phyloP scores from a whole-genome alignment of 2,888 invertebrate species.

The Drosophila austrosaltans region DNA sequence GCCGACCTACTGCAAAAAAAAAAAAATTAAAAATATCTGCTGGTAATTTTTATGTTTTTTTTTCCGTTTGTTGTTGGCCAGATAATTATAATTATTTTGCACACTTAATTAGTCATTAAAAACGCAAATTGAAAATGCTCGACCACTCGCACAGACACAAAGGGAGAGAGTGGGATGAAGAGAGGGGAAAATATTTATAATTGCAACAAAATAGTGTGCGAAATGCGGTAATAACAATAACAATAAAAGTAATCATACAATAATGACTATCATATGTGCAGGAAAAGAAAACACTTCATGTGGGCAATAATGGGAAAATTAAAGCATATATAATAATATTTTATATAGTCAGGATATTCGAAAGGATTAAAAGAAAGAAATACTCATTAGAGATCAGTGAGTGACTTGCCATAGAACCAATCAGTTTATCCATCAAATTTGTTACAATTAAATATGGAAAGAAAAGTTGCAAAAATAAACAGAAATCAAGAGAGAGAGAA shows the following conservation, averaged over 20 bases:
- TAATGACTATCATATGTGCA: slow-evolving; percentile 70
- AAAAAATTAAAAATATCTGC: slow-evolving; percentile 13
- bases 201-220: slow-evolving; percentile 56
- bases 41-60: neutral
- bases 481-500: no score
- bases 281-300: slow-evolving; percentile 6
- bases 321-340: neutral
- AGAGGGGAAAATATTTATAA: slow-evolving; percentile 57
- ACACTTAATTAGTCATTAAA: slow-evolving; percentile 80
- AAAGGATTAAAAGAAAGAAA: no score
- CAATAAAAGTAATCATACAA: slow-evolving; percentile 59
- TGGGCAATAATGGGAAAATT: slow-evolving; percentile 6
- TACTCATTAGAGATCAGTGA: no score
- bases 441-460: no score
- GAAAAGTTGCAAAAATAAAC: no score
- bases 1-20: slow-evolving; percentile 53
- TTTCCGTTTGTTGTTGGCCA: slow-evolving; percentile 26
- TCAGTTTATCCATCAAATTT: no score
- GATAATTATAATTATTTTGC: slow-evolving; percentile 77
- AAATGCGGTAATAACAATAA: slow-evolving; percentile 47
- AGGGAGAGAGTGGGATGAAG: neutral
- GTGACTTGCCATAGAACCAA: no score
- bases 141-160: neutral
- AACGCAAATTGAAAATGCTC: slow-evolving; percentile 70
- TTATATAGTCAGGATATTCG: no score